These are phyloP conservation scores for Microcebus jonahi DNA, from an alignment of 2,113 vertebrate genomes.

Conservation along the genomic window DNA sequence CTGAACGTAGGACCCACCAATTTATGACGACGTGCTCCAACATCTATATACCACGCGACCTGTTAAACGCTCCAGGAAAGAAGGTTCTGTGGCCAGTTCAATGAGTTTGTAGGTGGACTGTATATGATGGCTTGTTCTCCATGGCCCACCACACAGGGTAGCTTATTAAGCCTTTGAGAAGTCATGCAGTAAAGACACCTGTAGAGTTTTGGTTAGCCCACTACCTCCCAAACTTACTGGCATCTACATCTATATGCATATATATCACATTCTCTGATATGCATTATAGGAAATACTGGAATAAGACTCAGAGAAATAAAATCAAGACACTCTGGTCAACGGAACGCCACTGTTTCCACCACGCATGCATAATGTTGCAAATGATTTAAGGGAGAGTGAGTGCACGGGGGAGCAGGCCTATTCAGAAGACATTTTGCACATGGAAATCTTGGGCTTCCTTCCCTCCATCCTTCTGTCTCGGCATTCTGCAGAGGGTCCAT, in stretches of 20 bases:
- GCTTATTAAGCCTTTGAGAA: not conserved
- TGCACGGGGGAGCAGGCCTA: not conserved
- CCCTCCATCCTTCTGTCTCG: not conserved
- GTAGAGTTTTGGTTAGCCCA: not conserved
- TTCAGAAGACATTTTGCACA: not conserved
- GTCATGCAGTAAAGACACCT: not conserved
- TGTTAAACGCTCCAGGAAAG: not conserved
- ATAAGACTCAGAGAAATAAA: conserved; percentile 1
- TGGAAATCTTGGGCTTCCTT: not conserved
- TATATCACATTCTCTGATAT: not conserved
- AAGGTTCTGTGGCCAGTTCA: not conserved
- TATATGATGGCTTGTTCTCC: not conserved
- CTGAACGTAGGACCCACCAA: not conserved
- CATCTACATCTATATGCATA: not conserved
- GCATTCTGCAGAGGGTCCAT: not conserved
- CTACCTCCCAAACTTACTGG: not conserved
- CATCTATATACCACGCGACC: not conserved
- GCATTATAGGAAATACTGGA: not conserved
- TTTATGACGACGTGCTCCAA: not conserved
- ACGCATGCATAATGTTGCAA: not conserved
- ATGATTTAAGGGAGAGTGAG: not conserved
- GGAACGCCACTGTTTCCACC: not conserved
- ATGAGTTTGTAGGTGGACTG: not conserved
- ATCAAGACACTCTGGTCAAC: conserved; percentile 1
- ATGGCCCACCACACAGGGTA: not conserved